A percentile compares a stretch with the other conserved stretches of the same genome.
Conservation (phyloP, 2,797 vertebrate genomes). For the Coilia nasus region DNA sequence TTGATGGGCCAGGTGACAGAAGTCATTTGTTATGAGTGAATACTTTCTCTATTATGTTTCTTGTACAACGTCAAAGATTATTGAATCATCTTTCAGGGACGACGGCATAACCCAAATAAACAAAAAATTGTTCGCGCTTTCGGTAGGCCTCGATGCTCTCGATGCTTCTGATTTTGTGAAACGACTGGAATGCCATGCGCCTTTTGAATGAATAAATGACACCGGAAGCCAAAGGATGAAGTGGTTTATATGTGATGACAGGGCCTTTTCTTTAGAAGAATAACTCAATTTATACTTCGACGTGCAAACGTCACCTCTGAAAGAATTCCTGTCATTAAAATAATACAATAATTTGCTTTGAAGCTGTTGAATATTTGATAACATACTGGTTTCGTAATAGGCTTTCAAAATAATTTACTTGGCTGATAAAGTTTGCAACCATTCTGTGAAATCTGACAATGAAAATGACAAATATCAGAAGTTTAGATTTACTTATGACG, state of each 20-base stretch:
- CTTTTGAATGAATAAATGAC: background rate
- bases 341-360: background rate
- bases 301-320: background rate
- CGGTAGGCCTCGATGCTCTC: background rate
- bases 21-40: background rate
- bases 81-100: background rate
- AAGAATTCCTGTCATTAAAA: background rate
- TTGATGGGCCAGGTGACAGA: background rate
- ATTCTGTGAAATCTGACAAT: background rate
- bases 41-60: background rate
- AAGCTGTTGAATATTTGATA: background rate
- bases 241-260: background rate
- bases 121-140: background rate
- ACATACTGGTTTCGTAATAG: background rate
- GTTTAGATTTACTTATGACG: no score
- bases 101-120: background rate
- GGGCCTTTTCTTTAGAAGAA: background rate
- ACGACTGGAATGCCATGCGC: background rate
- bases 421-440: background rate
- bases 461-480: background rate
- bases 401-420: background rate
- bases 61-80: background rate
- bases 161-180: background rate
- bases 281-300: background rate
- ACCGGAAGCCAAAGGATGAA: background rate